Percentiles rank a stretch among this genome's conserved stretches.
These are phyloP conservation scores for Sapayoa aenigma DNA, from an alignment of 2,113 vertebrate species.

Conservation along the genomic window DNA sequence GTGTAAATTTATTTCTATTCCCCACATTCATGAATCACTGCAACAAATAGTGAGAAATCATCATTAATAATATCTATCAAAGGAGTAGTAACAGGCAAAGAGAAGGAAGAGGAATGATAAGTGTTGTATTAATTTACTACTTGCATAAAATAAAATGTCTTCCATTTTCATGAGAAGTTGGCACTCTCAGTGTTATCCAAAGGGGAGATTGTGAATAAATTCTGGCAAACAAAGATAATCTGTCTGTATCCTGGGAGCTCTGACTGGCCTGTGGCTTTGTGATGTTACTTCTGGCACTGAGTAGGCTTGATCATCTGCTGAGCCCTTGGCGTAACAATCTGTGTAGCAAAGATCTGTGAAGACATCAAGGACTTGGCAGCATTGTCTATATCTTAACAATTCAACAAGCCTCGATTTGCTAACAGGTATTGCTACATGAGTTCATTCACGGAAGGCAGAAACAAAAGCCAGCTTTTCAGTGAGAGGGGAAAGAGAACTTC, in stretches of 20 bases:
- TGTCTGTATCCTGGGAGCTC: not conserved
- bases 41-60: not conserved
- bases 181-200: not conserved
- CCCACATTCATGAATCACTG: not conserved
- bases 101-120: not conserved
- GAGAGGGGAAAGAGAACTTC: not conserved
- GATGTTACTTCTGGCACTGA: constrained; percentile 30
- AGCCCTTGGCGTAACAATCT: constrained; percentile 7
- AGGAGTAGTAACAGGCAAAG: not conserved
- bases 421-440: constrained; percentile 24
- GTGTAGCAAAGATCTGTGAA: constrained; percentile 42
- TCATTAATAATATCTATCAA: not conserved
- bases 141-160: not conserved
- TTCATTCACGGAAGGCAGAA: constrained; percentile 43
- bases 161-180: not conserved
- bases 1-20: not conserved
- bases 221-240: not conserved
- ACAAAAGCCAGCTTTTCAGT: constrained; percentile 48
- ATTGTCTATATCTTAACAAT: constrained; percentile 43
- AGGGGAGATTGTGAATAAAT: not conserved
- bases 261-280: not conserved
- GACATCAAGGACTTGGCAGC: constrained; percentile 67
- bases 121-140: not conserved
- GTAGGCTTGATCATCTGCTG: constrained; percentile 22
- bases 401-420: constrained; percentile 67